Evolutionary conservation across 2,797 vertebrate genomes (phyloP).

Genomic region (Paedocypris micromegethes): DNA sequence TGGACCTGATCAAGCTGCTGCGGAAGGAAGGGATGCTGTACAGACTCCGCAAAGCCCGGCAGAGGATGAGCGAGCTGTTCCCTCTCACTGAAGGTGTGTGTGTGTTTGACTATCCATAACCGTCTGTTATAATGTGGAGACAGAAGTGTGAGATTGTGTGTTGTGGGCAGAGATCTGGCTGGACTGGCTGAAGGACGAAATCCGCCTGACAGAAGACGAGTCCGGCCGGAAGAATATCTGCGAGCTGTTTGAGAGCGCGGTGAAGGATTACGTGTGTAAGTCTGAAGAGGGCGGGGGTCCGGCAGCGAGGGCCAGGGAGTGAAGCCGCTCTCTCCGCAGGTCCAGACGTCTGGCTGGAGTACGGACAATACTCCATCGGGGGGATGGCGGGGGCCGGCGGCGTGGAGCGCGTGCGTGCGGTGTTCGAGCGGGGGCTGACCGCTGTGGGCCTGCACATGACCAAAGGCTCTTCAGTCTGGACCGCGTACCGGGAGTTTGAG

Average conservation of each 20-base stretch:
- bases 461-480: slow-evolving; percentile 88
- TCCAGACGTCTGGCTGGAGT: slow-evolving; percentile 97
- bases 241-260: slow-evolving; percentile 86
- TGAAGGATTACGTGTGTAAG: slow-evolving; percentile 96
- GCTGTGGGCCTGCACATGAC: slow-evolving; percentile 91
- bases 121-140: neutral
- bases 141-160: neutral
- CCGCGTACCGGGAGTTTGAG: slow-evolving; percentile 94
- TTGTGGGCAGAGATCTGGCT: slow-evolving; percentile 85
- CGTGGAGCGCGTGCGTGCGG: slow-evolving; percentile 80
- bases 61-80: slow-evolving; percentile 97
- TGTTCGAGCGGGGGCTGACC: slow-evolving; percentile 88
- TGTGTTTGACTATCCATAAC: too few relatives aligned
- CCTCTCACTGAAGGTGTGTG: slow-evolving; percentile 89
- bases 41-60: slow-evolving; percentile 80
- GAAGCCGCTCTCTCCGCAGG: slow-evolving; percentile 59
- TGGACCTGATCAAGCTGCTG: slow-evolving; percentile 92
- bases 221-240: slow-evolving; percentile 83
- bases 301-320: too few relatives aligned
- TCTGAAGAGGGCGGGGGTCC: slow-evolving; percentile 10
- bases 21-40: slow-evolving; percentile 86
- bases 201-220: slow-evolving; percentile 77
- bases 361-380: slow-evolving; percentile 91
- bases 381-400: slow-evolving; percentile 89
- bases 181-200: slow-evolving; percentile 96